These are phyloP conservation scores for Gymnoscelis rufifasciata DNA, from an alignment of 2,888 invertebrate genomes.

Conservation along the genomic window DNA sequence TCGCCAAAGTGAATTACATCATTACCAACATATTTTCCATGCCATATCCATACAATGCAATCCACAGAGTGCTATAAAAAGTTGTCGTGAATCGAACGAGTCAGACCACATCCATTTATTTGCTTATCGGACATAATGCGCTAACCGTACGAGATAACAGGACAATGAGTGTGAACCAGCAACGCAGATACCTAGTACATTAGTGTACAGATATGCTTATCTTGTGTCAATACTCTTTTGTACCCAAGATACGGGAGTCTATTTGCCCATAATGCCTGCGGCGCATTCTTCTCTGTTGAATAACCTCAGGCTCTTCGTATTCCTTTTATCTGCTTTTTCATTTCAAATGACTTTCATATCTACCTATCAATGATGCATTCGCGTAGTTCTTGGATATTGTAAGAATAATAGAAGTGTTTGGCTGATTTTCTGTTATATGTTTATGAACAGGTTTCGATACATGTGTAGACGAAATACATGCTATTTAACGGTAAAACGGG, in stretches of 20 bases:
- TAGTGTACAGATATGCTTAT: conserved; percentile 72
- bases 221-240: conserved; percentile 77
- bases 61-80: conserved; percentile 32
- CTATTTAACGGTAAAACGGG: conserved; percentile 16
- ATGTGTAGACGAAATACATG: conserved; percentile 8
- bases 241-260: conserved; percentile 71
- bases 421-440: conserved; percentile 8
- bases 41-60: conserved; percentile 23
- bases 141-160: conserved; percentile 70
- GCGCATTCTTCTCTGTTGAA: conserved; percentile 67
- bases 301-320: conserved; percentile 35
- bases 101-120: conserved; percentile 54
- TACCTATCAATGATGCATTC: conserved; percentile 2
- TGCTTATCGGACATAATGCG: conserved; percentile 73
- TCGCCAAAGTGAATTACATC: not conserved
- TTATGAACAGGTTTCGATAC: not conserved
- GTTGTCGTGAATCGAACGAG: conserved; percentile 28
- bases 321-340: not conserved
- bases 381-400: no score
- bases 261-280: conserved; percentile 70
- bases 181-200: conserved; percentile 60
- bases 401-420: no score
- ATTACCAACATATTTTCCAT: conserved; percentile 2
- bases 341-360: not conserved
- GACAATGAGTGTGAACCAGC: conserved; percentile 70